Percentiles rank a stretch among this genome's conserved stretches.
These are phyloP conservation scores for Melinaea marsaeus DNA, from an alignment of 2,888 invertebrate genomes.

Conservation along the genomic window DNA sequence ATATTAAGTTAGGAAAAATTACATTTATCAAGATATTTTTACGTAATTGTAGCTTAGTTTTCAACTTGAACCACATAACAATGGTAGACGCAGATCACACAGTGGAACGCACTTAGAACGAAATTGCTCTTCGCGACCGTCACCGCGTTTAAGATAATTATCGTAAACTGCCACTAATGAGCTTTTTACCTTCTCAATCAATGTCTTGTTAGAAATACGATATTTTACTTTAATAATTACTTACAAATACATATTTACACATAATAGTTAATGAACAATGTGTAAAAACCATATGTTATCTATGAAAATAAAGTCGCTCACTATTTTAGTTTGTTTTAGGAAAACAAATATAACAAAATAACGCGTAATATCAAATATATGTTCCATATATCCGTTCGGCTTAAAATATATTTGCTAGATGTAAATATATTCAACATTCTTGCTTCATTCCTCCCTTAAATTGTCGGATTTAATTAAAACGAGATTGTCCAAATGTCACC, in stretches of 20 bases:
- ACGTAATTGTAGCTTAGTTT: neutral
- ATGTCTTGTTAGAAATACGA: constrained; percentile 2
- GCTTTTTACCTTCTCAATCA: constrained; percentile 23
- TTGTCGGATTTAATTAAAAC: constrained; percentile 31
- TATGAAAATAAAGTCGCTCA: neutral
- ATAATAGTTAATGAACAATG: no score
- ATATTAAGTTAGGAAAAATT: neutral
- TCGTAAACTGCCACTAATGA: constrained; percentile 29
- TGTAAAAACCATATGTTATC: no score
- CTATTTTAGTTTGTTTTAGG: no score
- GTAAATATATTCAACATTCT: constrained; percentile 24
- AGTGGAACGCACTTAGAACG: constrained; percentile 52
- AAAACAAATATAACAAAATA: neutral
- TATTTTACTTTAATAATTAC: neutral
- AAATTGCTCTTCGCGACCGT: constrained; percentile 45
- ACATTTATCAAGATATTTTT: neutral
- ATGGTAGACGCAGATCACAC: constrained; percentile 50
- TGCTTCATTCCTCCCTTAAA: constrained; percentile 25
- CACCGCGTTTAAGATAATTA: constrained; percentile 32
- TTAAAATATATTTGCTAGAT: constrained; percentile 16
- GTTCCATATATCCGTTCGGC: no score
- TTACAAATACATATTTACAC: no score
- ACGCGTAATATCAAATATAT: constrained; percentile 2
- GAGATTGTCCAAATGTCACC: constrained; percentile 14
- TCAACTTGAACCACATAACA: constrained; percentile 30